Evolutionary conservation across 2,888 invertebrate genomes (phyloP), one percentile per base, ranked within the genome.

Genomic region (Gibbula magus): DNA sequence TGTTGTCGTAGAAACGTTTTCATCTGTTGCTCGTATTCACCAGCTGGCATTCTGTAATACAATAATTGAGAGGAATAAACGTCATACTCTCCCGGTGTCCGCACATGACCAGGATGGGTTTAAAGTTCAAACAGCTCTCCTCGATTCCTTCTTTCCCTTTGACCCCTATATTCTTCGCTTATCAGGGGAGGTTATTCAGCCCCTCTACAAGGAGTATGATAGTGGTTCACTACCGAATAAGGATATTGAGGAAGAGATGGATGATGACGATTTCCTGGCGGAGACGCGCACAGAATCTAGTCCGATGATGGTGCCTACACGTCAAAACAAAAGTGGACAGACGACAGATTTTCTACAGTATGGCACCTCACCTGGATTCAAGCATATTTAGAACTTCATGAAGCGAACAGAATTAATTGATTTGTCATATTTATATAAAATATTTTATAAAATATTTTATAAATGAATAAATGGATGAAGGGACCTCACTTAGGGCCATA

Each of bases 1-100:
- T 29, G 88, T 91, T 35, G 85, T 93, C 54, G 90, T 90, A 18
- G 88, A 88, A 80, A 93, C 93, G 35, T 94, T 94, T 88, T 90
- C 93, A 4, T 92, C 92, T 45, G 86, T 93, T 4, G 90, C 93
- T 77, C 89, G 93, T 77, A 89, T 95, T 13, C 96, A 97, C 92
- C 98, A 98, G 91, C 94, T 99, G 77, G 97, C 96, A 0, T 98
- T 98, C 93, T 98, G 98, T 93, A 96, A 97, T 92, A 95, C 97
- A 0, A 95, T 98, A 73, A 95, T 98, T 54, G 97, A 98, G 92
- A 95, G 96, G 87, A 98, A 98, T 93, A 90, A 90, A 52, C 88
- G 94, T n/a, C 87, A 85, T 32, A 84, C 87, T 45, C 82, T 93
- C 2, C 89, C 91, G 3, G 84, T 88, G 13, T 84, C 95, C 86